Evolutionary conservation across 2,113 vertebrate genomes (phyloP).

Genomic region (Chionodraco myersi): DNA sequence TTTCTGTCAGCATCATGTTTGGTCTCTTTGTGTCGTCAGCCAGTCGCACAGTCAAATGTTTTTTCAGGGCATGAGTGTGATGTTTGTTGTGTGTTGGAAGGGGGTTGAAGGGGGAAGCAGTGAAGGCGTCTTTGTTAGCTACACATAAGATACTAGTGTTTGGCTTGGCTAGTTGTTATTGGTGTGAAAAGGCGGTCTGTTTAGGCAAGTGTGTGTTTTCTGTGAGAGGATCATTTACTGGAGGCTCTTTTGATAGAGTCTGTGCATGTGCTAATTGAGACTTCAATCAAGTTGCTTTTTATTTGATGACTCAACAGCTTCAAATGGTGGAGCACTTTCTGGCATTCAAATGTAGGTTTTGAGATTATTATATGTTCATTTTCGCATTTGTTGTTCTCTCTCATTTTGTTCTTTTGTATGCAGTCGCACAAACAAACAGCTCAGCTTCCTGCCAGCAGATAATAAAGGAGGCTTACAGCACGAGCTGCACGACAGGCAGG

Average conservation of each 20-base stretch:
- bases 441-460: slow-evolving; percentile 25
- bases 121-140: slow-evolving; percentile 76
- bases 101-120: slow-evolving; percentile 26
- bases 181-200: slow-evolving; percentile 69
- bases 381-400: slow-evolving; percentile 20
- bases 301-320: neutral
- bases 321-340: neutral
- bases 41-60: slow-evolving; percentile 60
- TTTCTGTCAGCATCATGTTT: slow-evolving; percentile 62
- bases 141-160: slow-evolving; percentile 73
- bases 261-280: neutral
- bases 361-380: neutral
- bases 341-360: neutral
- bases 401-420: neutral
- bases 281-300: slow-evolving; percentile 7
- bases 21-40: slow-evolving; percentile 63
- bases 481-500: slow-evolving; percentile 17
- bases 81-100: slow-evolving; percentile 69
- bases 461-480: slow-evolving; percentile 28
- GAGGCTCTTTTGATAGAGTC: slow-evolving; percentile 58
- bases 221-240: slow-evolving; percentile 60
- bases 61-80: slow-evolving; percentile 70
- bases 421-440: neutral
- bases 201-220: slow-evolving; percentile 44
- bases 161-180: slow-evolving; percentile 49